A percentile compares a stretch with the other conserved stretches of the same genome.
phyloP scores from a whole-genome alignment of 2,888 invertebrate species.

The Orthosia cruda region DNA sequence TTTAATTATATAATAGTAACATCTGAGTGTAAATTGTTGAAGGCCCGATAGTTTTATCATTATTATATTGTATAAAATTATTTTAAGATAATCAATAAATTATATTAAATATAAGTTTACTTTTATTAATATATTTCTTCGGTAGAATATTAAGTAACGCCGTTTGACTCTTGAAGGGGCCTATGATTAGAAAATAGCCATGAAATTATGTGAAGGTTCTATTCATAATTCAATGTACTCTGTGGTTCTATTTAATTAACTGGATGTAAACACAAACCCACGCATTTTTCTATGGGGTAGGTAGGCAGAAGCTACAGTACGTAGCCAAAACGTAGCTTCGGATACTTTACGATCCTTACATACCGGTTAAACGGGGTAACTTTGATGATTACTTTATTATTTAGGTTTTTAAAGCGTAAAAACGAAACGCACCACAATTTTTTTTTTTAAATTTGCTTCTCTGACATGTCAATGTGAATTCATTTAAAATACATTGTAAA shows the following conservation, averaged over 20 bases:
- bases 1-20: constrained; percentile 6
- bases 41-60: constrained; percentile 42
- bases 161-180: not conserved
- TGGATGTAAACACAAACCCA: not conserved
- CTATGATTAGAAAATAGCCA: not conserved
- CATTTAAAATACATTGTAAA: too few relatives aligned
- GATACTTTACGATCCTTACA: too few relatives aligned
- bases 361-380: too few relatives aligned
- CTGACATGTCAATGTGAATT: too few relatives aligned
- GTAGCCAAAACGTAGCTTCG: too few relatives aligned
- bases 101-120: constrained; percentile 50
- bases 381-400: too few relatives aligned
- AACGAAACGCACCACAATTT: too few relatives aligned
- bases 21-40: constrained; percentile 34
- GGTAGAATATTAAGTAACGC: not conserved
- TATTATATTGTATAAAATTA: constrained; percentile 65
- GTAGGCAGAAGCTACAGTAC: too few relatives aligned
- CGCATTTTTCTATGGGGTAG: too few relatives aligned
- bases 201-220: not conserved
- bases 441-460: too few relatives aligned
- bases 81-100: constrained; percentile 68
- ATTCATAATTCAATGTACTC: not conserved
- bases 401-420: too few relatives aligned
- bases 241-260: too few relatives aligned
- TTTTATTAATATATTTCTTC: constrained; percentile 38